Evolutionary conservation across 1,140 invertebrate genomes (phyloP).

Genomic region (Hetaerina americana): DNA sequence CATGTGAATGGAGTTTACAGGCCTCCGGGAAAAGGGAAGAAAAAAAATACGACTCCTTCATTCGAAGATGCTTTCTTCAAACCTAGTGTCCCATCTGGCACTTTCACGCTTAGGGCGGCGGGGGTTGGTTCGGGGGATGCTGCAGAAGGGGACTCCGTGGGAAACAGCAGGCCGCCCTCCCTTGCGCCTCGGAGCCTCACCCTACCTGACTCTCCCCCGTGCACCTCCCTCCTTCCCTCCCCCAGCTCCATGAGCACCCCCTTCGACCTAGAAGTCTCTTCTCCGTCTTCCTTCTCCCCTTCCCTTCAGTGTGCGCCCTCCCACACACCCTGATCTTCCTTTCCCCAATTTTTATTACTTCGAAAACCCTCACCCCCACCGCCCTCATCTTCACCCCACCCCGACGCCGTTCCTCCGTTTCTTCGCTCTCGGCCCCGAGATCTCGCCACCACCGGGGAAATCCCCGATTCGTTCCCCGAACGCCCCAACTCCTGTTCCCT

Average conservation of each 20-base stretch:
- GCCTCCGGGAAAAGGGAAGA: neutral
- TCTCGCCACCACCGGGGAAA: no score
- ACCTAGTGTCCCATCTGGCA: neutral
- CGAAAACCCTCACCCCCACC: no score
- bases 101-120: neutral
- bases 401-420: no score
- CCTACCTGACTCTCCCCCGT: neutral
- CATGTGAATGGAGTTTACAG: neutral
- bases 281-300: neutral
- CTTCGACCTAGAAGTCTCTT: neutral
- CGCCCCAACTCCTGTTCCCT: no score
- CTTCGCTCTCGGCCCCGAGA: no score
- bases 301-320: neutral
- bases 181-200: neutral
- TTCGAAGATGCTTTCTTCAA: neutral
- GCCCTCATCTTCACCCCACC: no score
- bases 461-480: no score
- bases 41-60: neutral
- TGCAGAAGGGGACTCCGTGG: neutral
- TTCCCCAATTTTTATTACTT: no score
- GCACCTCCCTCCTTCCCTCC: neutral
- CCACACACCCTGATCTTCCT: neutral
- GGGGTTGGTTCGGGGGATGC: neutral
- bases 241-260: neutral
- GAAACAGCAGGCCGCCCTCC: neutral